Evolutionary conservation across 2,888 invertebrate species (phyloP).

Genomic region (Hedychridium roseum): DNA sequence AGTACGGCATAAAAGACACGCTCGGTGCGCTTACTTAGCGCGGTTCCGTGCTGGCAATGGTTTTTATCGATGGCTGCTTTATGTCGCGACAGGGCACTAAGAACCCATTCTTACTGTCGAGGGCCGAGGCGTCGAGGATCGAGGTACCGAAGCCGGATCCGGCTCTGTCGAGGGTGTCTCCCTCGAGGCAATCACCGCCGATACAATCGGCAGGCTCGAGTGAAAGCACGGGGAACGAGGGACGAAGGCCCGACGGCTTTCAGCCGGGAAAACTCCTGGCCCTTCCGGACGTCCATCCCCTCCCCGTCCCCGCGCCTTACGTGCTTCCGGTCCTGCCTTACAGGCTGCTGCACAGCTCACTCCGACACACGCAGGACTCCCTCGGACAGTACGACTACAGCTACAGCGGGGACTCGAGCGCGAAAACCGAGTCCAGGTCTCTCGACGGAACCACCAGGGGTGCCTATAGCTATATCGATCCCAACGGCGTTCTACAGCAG

Average conservation of each 20-base stretch:
- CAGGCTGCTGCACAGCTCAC: conserved; percentile 51
- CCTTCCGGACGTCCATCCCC: conserved; percentile 13
- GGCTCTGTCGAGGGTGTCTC: conserved; percentile 18
- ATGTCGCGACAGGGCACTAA: conserved; percentile 24
- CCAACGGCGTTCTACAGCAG: conserved; percentile 71
- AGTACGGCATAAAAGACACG: too few relatives aligned
- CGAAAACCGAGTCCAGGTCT: conserved; percentile 71
- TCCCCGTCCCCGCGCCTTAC: conserved; percentile 31
- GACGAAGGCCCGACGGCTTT: conserved; percentile 4
- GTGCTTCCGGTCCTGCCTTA: conserved; percentile 47
- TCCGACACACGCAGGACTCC: conserved; percentile 68
- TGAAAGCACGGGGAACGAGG: conserved; percentile 8
- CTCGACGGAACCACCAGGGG: conserved; percentile 72
- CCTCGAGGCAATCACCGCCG: neutral
- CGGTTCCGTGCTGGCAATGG: too few relatives aligned
- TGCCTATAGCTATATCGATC: conserved; percentile 76
- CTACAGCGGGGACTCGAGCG: conserved; percentile 71
- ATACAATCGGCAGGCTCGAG: neutral
- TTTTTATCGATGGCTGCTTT: too few relatives aligned
- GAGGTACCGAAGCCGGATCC: conserved; percentile 44
- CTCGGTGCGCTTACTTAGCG: too few relatives aligned
- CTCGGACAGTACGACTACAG: conserved; percentile 70
- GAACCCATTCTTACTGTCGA: conserved; percentile 46
- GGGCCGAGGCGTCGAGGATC: conserved; percentile 42
- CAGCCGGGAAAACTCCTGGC: conserved; percentile 12